Percentiles rank a stretch among this genome's conserved stretches.
Conservation (phyloP, 1,140 invertebrate species). For the Vanessa tameamea region DNA sequence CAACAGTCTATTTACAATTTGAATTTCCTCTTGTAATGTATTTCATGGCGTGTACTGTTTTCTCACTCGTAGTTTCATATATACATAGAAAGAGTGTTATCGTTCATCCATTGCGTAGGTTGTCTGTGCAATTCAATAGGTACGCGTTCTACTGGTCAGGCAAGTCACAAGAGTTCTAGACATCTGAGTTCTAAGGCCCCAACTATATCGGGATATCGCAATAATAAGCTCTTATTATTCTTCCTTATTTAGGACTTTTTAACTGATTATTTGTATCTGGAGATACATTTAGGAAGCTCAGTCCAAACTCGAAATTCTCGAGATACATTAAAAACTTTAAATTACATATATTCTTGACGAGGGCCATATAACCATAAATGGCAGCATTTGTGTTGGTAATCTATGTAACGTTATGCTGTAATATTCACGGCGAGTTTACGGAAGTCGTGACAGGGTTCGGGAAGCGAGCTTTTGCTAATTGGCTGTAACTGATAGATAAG, state of each 20-base stretch:
- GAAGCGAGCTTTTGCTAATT: conserved; percentile 73
- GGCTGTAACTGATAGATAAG: conserved; percentile 74
- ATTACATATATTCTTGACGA: no score
- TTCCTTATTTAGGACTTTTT: no score
- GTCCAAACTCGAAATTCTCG: not conserved
- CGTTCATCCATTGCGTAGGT: conserved; percentile 45
- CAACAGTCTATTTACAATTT: no score
- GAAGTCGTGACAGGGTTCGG: conserved; percentile 64
- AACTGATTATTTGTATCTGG: no score
- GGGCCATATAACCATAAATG: not conserved
- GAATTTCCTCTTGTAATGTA: no score
- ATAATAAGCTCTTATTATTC: conserved; percentile 15
- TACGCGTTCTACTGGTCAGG: conserved; percentile 47
- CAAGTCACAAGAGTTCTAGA: conserved; percentile 43
- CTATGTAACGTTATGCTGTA: conserved; percentile 15
- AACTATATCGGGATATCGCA: conserved; percentile 41
- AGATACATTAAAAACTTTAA: no score
- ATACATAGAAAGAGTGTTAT: conserved; percentile 37
- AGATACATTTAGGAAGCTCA: not conserved
- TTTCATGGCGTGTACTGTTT: conserved; percentile 1
- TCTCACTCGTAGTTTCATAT: conserved; percentile 20
- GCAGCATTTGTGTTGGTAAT: conserved; percentile 1
- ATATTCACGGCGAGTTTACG: conserved; percentile 59
- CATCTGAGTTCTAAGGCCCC: conserved; percentile 38
- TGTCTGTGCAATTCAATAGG: conserved; percentile 44